A percentile compares a stretch with the other conserved stretches of the same genome.
Evolutionary conservation across 2,888 invertebrate species (phyloP).

Genomic region (Amblyjoppa fuscipennis): DNA sequence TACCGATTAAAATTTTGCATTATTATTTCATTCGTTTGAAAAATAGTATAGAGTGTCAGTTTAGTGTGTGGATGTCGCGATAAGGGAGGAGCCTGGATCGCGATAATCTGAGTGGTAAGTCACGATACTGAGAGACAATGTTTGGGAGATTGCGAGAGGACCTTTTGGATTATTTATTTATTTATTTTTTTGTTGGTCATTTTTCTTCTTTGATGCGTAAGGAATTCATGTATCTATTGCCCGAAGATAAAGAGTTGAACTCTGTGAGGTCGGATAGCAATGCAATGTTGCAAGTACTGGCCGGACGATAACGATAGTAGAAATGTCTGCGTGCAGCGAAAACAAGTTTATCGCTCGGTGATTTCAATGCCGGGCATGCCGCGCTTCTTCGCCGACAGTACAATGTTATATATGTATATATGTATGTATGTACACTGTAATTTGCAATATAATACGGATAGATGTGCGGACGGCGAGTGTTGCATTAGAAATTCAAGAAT

Average conservation of each 20-base stretch:
- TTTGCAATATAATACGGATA: background rate
- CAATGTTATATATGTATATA: background rate
- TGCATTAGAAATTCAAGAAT: constrained; percentile 56
- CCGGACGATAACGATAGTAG: constrained; percentile 49
- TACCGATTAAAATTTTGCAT: background rate
- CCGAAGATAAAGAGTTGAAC: background rate
- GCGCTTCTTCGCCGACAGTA: constrained; percentile 17
- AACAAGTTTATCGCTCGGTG: constrained; percentile 34
- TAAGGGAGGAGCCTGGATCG: constrained; percentile 50
- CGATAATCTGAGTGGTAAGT: constrained; percentile 56
- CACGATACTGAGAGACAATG: background rate
- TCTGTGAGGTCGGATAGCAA: constrained; percentile 39
- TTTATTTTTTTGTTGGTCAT: constrained; percentile 25
- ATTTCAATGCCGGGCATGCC: constrained; percentile 51
- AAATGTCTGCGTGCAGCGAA: constrained; percentile 20
- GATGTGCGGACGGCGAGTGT: constrained; percentile 19
- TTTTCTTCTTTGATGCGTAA: background rate
- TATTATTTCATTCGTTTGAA: background rate
- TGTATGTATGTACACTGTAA: background rate
- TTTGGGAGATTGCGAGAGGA: background rate
- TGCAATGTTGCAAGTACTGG: constrained; percentile 47
- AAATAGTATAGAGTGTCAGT: constrained; percentile 22
- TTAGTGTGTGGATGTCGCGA: constrained; percentile 56
- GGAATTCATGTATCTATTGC: constrained; percentile 2
- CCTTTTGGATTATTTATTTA: background rate